phyloP scores from a whole-genome alignment of 2,113 vertebrate genomes.

The Notarius lentiginosus region DNA sequence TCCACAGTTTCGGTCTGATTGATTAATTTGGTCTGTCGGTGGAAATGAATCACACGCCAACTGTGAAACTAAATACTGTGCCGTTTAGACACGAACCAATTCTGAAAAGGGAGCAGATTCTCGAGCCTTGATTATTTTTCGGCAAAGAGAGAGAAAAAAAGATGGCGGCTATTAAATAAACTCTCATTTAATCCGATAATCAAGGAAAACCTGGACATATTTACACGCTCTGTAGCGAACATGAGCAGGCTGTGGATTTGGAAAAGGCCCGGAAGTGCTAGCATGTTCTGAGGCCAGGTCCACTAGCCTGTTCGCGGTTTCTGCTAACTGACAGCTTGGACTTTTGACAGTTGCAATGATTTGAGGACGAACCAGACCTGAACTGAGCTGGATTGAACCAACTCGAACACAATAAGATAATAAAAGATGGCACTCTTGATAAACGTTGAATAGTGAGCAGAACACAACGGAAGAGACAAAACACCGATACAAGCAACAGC shows the following conservation, averaged over 20 bases:
- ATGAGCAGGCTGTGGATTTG: neutral
- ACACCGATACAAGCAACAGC: neutral
- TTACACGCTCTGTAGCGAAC: too few species aligned
- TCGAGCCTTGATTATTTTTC: neutral
- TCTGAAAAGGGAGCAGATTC: neutral
- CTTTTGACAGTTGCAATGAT: conserved; percentile 16
- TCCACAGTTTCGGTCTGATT: neutral
- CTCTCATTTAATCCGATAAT: rapidly evolving
- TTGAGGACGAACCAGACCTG: neutral
- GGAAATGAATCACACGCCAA: neutral
- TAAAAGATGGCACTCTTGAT: neutral
- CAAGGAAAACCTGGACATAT: too few species aligned
- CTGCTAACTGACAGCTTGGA: neutral
- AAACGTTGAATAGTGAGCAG: neutral
- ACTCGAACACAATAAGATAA: neutral
- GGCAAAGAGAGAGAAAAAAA: neutral
- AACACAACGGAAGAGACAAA: neutral
- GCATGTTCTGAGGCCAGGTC: conserved; percentile 6
- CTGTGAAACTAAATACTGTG: neutral
- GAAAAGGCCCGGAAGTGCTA: neutral
- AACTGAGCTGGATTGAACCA: neutral
- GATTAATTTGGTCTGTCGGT: neutral
- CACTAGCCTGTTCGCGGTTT: neutral
- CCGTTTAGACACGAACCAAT: neutral
- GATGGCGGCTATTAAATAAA: too few species aligned